These are phyloP conservation scores for Zapus hudsonius DNA, from an alignment of 2,113 vertebrate genomes.

Conservation along the genomic window DNA sequence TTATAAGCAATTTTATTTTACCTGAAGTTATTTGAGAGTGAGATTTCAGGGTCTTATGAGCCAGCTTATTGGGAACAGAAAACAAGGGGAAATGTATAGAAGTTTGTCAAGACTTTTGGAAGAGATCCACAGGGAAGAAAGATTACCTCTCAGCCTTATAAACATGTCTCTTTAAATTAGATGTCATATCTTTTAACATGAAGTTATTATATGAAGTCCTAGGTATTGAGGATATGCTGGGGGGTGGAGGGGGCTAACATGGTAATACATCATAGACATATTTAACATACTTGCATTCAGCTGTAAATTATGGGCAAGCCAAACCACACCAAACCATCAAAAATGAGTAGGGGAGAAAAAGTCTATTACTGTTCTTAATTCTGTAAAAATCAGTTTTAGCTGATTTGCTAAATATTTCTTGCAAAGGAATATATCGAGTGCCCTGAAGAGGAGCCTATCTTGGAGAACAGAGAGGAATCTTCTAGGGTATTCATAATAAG, in stretches of 20 bases:
- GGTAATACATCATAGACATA: background rate
- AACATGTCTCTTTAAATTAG: conserved; percentile 9
- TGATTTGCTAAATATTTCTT: too few relatives aligned
- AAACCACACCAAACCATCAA: background rate
- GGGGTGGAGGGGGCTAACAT: background rate
- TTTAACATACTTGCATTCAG: conserved; percentile 32
- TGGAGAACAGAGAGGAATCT: too few relatives aligned
- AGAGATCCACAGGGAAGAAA: background rate
- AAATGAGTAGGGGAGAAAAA: too few relatives aligned
- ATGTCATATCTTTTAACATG: conserved; percentile 8
- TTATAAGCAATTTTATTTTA: background rate
- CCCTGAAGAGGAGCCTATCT: background rate
- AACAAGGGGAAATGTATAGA: conserved; percentile 43
- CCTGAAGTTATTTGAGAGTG: background rate
- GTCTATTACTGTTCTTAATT: conserved; percentile 1
- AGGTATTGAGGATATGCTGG: conserved; percentile 33
- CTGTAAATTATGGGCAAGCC: background rate
- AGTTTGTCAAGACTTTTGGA: conserved; percentile 26
- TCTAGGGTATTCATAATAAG: background rate
- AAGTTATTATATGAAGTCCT: conserved; percentile 6
- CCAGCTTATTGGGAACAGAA: background rate
- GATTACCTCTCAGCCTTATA: background rate
- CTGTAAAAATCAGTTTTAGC: conserved; percentile 20
- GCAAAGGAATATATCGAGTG: background rate
- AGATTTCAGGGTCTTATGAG: too few relatives aligned